These are phyloP conservation scores for Cylloceria caligata DNA, from an alignment of 2,888 invertebrate genomes.

Conservation along the genomic window DNA sequence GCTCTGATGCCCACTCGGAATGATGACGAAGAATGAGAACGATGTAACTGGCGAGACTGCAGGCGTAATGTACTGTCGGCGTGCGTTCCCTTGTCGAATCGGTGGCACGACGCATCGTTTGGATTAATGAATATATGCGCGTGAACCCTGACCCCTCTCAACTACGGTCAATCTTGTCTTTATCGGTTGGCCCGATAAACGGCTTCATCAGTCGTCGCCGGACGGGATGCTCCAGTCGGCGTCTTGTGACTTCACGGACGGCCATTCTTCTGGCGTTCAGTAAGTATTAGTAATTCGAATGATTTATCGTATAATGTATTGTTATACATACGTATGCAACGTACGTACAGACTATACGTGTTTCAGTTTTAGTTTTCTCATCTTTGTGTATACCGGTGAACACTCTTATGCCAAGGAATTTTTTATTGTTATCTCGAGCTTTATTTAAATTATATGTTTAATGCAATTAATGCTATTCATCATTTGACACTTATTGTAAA, in stretches of 20 bases:
- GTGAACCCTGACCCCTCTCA: constrained; percentile 70
- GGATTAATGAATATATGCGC: constrained; percentile 78
- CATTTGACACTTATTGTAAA: too few species aligned
- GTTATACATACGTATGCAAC: constrained; percentile 19
- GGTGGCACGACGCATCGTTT: constrained; percentile 72
- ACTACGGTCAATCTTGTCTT: constrained; percentile 63
- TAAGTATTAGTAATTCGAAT: constrained; percentile 60
- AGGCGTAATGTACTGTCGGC: constrained; percentile 57
- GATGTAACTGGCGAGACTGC: constrained; percentile 55
- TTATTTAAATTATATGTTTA: too few species aligned
- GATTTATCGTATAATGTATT: constrained; percentile 57
- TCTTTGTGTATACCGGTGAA: constrained; percentile 15
- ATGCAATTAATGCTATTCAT: too few species aligned
- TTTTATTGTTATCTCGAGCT: too few species aligned
- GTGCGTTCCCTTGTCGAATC: constrained; percentile 70
- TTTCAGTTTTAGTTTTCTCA: constrained; percentile 11
- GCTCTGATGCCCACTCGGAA: constrained; percentile 4
- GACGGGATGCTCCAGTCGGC: constrained; percentile 42
- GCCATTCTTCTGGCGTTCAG: constrained; percentile 26
- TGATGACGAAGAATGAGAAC: constrained; percentile 17
- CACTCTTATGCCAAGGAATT: too few species aligned
- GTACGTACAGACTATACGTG: not conserved
- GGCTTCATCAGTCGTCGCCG: constrained; percentile 59
- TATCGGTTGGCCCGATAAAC: constrained; percentile 66
- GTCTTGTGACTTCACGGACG: constrained; percentile 34